These are phyloP conservation scores for Crenichthys baileyi DNA, from an alignment of 2,797 vertebrate species.

Conservation along the genomic window DNA sequence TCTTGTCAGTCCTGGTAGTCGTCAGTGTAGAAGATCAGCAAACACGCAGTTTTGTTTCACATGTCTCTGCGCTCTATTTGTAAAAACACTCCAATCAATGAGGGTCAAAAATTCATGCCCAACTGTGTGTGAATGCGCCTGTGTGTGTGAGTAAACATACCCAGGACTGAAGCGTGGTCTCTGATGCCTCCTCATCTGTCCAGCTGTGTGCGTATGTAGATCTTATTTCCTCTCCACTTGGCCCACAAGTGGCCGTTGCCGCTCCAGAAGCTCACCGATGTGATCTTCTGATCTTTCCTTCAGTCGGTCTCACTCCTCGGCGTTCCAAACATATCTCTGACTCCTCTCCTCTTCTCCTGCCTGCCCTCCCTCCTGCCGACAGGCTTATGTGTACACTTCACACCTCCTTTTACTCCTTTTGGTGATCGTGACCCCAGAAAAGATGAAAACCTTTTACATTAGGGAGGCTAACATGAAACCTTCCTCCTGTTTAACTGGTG, in stretches of 20 bases:
- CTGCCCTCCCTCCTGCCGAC: conserved; percentile 30
- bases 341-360: conserved; percentile 39
- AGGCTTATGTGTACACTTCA: conserved; percentile 40
- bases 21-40: conserved; percentile 56
- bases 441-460: conserved; percentile 27
- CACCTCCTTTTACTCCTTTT: conserved; percentile 60
- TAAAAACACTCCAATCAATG: conserved; percentile 26
- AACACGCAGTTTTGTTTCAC: conserved; percentile 55
- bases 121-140: conserved; percentile 1
- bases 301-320: conserved; percentile 51
- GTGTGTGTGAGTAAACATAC: conserved; percentile 58
- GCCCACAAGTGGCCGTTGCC: conserved; percentile 63
- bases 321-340: conserved; percentile 62
- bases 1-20: conserved; percentile 68
- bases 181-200: conserved; percentile 73
- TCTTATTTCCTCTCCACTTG: conserved; percentile 43
- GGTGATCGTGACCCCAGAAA: conserved; percentile 28
- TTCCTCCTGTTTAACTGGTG: conserved; percentile 38
- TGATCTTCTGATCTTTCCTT: conserved; percentile 19
- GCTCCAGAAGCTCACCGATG: conserved; percentile 39
- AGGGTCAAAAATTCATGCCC: conserved; percentile 21
- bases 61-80: conserved; percentile 27
- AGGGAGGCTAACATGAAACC: conserved; percentile 23
- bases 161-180: conserved; percentile 69
- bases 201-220: conserved; percentile 51